Base-by-base conservation (phyloP, 2,797 vertebrate genomes). In the Allobates femoralis region DNA sequence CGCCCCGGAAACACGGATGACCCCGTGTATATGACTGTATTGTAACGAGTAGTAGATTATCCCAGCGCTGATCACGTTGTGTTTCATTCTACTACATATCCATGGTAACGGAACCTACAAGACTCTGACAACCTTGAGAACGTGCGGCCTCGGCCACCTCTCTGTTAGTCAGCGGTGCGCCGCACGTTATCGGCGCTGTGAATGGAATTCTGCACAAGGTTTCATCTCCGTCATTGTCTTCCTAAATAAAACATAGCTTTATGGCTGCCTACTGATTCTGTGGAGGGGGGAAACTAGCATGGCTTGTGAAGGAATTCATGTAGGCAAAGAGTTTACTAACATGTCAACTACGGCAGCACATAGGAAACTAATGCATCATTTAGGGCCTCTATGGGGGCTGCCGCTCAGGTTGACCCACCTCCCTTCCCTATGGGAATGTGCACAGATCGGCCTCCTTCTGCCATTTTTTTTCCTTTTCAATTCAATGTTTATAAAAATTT, bases 111-210 rank as follows among this genome's bases (percentile, higher is more conserved):
- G 67, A 78, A 67, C 19, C 26, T 21, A 80, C 77, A 12, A 58
- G 37, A 26, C 55, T 28, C 23, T 28, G 4, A 10, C 62, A 86
- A 74, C 84, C 84, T 86, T 86, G 84, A 74, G 14, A 30, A 62
- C 8, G 50, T 16, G 34, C 73, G n/a, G 56, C 41, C 18, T 7
- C 11, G n/a, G 23, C 46, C 34, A 50, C n/a, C 76, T 71, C 66
- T 77, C 46, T 21, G 21, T 26, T 21, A 41, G 34, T 23, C 34
- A 23, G 34, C 34, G 34, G 15, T 10, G 28, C 32, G 37, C 28
- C 5, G 62, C 76, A 60, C 26, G 19, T 73, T 4, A 37, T 0
- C 6, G 62, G 21, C 10, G 21, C 0, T 1, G n/a, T 71, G 32
- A 14, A 23, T 71, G 34, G 76, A 21, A 58, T 7, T 23, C 34